Evolutionary conservation across 2,888 invertebrate genomes (phyloP).

Genomic region (Herminia tarsipennalis): DNA sequence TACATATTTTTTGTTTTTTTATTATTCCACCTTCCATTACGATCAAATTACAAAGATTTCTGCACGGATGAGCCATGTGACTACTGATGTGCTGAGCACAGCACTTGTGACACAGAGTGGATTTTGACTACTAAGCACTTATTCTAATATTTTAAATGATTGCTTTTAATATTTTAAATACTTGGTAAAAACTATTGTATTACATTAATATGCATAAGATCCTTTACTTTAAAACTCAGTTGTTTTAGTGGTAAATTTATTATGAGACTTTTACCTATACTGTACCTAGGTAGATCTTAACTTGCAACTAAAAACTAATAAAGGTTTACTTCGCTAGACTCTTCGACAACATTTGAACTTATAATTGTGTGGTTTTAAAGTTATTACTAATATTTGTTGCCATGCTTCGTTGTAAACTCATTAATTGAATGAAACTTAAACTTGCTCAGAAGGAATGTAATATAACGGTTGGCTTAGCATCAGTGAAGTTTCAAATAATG

Average conservation of each 20-base stretch:
- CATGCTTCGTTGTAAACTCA: conserved; percentile 9
- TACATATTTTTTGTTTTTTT: too few relatives aligned
- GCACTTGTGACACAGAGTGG: too few relatives aligned
- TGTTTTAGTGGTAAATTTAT: too few relatives aligned
- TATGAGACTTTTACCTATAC: too few relatives aligned
- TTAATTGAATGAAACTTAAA: conserved; percentile 25
- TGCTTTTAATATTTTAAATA: not conserved
- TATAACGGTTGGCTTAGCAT: not conserved
- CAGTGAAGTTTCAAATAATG: not conserved
- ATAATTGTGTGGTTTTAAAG: conserved; percentile 20
- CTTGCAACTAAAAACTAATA: not conserved
- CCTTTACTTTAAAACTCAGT: too few relatives aligned
- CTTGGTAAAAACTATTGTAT: not conserved
- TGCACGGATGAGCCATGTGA: too few relatives aligned
- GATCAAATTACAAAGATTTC: too few relatives aligned
- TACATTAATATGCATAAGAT: too few relatives aligned
- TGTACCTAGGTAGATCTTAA: too few relatives aligned
- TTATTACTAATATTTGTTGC: conserved; percentile 24
- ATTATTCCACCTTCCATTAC: too few relatives aligned
- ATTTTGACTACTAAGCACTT: too few relatives aligned
- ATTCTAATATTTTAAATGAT: not conserved
- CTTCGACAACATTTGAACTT: conserved; percentile 19
- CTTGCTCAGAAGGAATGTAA: conserved; percentile 2
- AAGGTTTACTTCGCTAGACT: not conserved
- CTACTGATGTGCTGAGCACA: too few relatives aligned